A percentile compares a stretch with the other conserved stretches of the same genome.
These are phyloP conservation scores for Drosophila repletoides DNA, from an alignment of 1,140 invertebrate species.

Conservation along the genomic window DNA sequence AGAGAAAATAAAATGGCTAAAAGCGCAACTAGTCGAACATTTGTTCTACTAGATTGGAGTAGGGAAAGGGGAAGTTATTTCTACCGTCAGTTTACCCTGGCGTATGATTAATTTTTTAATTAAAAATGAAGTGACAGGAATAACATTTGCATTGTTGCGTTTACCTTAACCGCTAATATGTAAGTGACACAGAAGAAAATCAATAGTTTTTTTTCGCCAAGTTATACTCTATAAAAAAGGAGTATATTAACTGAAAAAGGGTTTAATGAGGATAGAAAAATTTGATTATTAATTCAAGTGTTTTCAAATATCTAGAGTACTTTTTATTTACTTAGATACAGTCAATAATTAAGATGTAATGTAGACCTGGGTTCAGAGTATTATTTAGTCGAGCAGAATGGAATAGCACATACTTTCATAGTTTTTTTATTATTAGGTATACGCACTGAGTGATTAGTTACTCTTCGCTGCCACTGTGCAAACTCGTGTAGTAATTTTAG, in stretches of 20 bases:
- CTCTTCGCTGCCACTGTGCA: not conserved
- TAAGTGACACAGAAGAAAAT: not conserved
- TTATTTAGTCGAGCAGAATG: not conserved
- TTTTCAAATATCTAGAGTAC: too few species aligned
- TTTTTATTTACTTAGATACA: too few species aligned
- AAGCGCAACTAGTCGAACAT: slow-evolving; percentile 17
- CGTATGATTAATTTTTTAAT: slow-evolving; percentile 76
- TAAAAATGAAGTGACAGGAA: slow-evolving; percentile 48
- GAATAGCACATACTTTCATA: not conserved
- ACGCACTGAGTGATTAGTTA: not conserved
- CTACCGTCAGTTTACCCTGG: not conserved
- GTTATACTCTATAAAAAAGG: too few species aligned
- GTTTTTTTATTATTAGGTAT: slow-evolving; percentile 9
- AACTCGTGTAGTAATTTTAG: not conserved
- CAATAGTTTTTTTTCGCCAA: slow-evolving; percentile 15
- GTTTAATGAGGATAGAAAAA: too few species aligned
- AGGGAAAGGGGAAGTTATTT: too few species aligned
- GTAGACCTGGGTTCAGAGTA: too few species aligned
- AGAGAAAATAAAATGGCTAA: not conserved
- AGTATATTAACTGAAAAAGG: too few species aligned
- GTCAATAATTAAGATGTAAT: too few species aligned
- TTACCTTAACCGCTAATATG: slow-evolving; percentile 49
- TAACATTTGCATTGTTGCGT: slow-evolving; percentile 5
- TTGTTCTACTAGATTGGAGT: not conserved
- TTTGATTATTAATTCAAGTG: too few species aligned